Base-by-base conservation (phyloP, 1,140 invertebrate genomes). In the Caenorhabditis latens region DNA sequence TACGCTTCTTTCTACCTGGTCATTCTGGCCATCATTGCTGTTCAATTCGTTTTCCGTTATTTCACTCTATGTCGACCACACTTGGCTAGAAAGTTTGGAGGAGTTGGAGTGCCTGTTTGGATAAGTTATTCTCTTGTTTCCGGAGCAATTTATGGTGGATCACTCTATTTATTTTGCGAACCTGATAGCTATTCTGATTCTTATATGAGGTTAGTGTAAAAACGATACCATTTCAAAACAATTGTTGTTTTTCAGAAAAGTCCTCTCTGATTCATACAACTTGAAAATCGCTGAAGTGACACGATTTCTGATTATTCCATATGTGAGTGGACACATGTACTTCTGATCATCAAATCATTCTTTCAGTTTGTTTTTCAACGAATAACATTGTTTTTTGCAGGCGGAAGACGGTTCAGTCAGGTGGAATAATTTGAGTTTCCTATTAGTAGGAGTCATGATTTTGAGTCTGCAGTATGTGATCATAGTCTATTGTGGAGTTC, bases 1-100 rank as follows among this genome's bases (percentile, higher is more conserved):
- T 63, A 63, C 14, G 61, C 61, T 7, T 8, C 21, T 63, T 63
- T 63, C 8, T 63, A 63, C 7, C 6, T 63, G 8, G 61, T 63
- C 0, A 63, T 63, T 40, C 9, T 63, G 61, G 61, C 61, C 4
- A 63, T 63, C 32, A 63, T 63, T 63, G 61, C 61, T 32, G 61
- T 63, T 9, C 61, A 63, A 24, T 63, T 63, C 61, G 21, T 40
- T 40, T 63, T 63, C 32, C 61, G 61, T 40, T 63, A 63, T 63
- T 63, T 40, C 21, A 63, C 61, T 32, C 61, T 63, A 0, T 63
- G 32, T 14, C 9, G 32, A 40, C 61, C 21, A 63, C 24, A 63
- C 32, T 32, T 24, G 6, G 61, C 61, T 19, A 24, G 32, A 9
- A 24, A 63, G 0, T 63, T 63, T 8, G 61, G 61, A 40, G 61